These are phyloP conservation scores for Campoletis raptor DNA, from an alignment of 2,888 invertebrate genomes.

Conservation along the genomic window DNA sequence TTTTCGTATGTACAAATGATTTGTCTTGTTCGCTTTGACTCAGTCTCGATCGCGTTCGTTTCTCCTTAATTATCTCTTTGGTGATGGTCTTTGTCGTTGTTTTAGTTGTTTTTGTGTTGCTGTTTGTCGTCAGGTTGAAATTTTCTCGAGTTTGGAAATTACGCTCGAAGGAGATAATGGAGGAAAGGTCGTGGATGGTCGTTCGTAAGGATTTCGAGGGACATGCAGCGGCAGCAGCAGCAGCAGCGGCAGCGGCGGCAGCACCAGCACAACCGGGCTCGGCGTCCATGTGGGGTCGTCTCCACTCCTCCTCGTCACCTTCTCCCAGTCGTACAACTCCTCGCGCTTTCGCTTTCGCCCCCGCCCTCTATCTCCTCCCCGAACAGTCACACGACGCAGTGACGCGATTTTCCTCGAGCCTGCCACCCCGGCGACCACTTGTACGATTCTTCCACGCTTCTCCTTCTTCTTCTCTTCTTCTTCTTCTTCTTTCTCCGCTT, in stretches of 20 bases:
- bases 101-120: neutral
- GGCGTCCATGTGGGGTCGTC: conserved; percentile 84
- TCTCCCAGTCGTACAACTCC: conserved; percentile 65
- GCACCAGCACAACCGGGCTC: conserved; percentile 73
- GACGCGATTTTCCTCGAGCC: conserved; percentile 60
- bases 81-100: neutral
- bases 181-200: conserved; percentile 75
- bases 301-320: conserved; percentile 79
- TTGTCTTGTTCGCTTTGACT: neutral
- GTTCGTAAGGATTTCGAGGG: conserved; percentile 78
- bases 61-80: neutral
- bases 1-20: neutral
- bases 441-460: conserved; percentile 38
- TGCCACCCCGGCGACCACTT: conserved; percentile 69
- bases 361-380: conserved; percentile 57
- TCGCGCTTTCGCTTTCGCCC: conserved; percentile 57
- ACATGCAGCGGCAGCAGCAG: conserved; percentile 68
- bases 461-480: conserved; percentile 64
- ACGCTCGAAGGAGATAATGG: conserved; percentile 66
- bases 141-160: conserved; percentile 74
- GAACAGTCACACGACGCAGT: conserved; percentile 3
- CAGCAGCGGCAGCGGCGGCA: conserved; percentile 2
- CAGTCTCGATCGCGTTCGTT: neutral
- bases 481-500: conserved; percentile 60
- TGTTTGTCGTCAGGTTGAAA: conserved; percentile 77